These are phyloP conservation scores for Dolichopus griseipennis DNA, from an alignment of 2,888 invertebrate genomes.

Conservation along the genomic window DNA sequence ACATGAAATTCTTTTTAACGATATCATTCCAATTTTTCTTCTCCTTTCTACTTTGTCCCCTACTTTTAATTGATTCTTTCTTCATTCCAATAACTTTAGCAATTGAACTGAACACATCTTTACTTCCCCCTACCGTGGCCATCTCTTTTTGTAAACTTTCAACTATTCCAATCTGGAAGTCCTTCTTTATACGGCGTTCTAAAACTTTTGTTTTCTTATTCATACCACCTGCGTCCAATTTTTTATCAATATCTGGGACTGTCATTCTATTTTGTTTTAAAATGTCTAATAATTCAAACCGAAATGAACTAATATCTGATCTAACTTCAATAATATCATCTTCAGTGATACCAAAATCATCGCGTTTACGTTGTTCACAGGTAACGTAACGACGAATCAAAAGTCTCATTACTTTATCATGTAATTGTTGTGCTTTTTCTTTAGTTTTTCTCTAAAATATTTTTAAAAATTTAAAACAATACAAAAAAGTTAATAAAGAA, in stretches of 20 bases:
- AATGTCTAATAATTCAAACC: slow-evolving; percentile 88
- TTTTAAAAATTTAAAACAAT: not conserved
- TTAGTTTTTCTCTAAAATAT: slow-evolving; percentile 58
- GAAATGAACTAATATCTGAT: slow-evolving; percentile 90
- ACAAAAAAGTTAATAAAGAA: not conserved
- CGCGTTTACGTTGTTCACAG: slow-evolving; percentile 76
- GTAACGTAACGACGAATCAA: slow-evolving; percentile 85
- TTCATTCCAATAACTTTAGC: slow-evolving; percentile 66
- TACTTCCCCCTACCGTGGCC: slow-evolving; percentile 52
- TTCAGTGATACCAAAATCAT: slow-evolving; percentile 87
- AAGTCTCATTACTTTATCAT: slow-evolving; percentile 79
- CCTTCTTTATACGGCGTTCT: slow-evolving; percentile 76
- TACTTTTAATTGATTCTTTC: slow-evolving; percentile 5
- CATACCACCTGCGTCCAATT: slow-evolving; percentile 47
- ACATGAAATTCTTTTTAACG: slow-evolving; percentile 61
- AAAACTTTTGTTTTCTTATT: slow-evolving; percentile 60
- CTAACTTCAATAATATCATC: slow-evolving; percentile 98
- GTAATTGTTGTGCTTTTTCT: slow-evolving; percentile 60
- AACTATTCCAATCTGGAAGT: slow-evolving; percentile 84
- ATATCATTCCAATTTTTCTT: slow-evolving; percentile 75
- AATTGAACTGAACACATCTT: slow-evolving; percentile 75
- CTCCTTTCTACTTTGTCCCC: slow-evolving; percentile 26
- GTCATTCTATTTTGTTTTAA: slow-evolving; percentile 80
- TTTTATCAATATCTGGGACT: slow-evolving; percentile 67
- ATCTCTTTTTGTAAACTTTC: slow-evolving; percentile 72